These are phyloP conservation scores for Callaeas wilsoni DNA, from an alignment of 2,113 vertebrate genomes.

Conservation along the genomic window DNA sequence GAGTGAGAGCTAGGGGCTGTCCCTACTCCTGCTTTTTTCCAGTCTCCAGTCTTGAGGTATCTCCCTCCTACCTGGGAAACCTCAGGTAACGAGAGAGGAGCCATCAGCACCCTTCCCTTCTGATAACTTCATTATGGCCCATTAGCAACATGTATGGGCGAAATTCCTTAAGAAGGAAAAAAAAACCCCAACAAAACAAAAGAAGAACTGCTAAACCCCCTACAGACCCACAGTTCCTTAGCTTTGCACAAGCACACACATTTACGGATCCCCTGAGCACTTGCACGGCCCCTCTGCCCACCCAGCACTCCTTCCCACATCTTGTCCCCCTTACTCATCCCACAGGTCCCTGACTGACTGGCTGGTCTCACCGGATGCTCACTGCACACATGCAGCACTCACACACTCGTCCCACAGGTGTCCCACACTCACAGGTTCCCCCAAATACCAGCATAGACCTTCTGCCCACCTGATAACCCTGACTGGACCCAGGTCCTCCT, in stretches of 20 bases:
- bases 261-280: neutral
- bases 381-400: neutral
- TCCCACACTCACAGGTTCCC: accelerated
- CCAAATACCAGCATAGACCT: neutral
- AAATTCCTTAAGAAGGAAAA: too few species aligned
- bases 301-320: accelerated
- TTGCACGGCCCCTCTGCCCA: neutral
- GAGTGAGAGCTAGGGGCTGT: too few species aligned
- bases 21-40: too few species aligned
- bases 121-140: too few species aligned
- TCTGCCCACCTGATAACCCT: accelerated
- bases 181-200: too few species aligned
- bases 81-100: too few species aligned
- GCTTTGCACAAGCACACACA: neutral
- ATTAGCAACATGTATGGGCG: too few species aligned
- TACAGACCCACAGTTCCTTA: neutral
- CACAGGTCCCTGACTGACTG: accelerated
- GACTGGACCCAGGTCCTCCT: neutral
- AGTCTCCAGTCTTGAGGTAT: too few species aligned
- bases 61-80: too few species aligned
- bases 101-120: too few species aligned
- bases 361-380: neutral
- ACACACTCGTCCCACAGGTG: accelerated
- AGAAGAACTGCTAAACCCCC: too few species aligned
- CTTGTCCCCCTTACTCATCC: neutral